A percentile compares a stretch with the other conserved stretches of the same genome.
Conservation (phyloP, 1,140 invertebrate species). For the Drosophila pseudoobscura region DNA sequence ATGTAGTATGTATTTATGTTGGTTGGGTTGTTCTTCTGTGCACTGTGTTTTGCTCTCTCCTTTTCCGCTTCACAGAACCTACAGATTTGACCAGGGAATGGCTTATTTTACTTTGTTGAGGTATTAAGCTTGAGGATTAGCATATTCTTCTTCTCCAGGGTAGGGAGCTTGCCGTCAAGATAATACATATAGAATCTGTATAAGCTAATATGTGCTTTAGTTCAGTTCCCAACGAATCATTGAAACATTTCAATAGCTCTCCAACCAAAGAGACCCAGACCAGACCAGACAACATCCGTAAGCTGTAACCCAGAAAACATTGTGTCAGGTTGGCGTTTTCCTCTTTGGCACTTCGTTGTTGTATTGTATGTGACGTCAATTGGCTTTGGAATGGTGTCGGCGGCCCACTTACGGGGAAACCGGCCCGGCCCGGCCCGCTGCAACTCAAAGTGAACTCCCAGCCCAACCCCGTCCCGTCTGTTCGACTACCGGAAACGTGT, state of each 20-base stretch:
- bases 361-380: conserved; percentile 54
- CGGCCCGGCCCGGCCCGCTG: conserved; percentile 6
- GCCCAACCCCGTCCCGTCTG: no score
- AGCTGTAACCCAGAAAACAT: conserved; percentile 47
- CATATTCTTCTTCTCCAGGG: no score
- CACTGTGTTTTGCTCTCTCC: background rate
- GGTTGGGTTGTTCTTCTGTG: background rate
- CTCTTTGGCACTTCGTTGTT: conserved; percentile 13
- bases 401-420: conserved; percentile 50
- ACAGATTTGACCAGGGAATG: no score
- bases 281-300: conserved; percentile 16
- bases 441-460: conserved; percentile 3
- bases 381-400: conserved; percentile 46
- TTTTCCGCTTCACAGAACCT: conserved; percentile 1
- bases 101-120: no score
- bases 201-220: no score
- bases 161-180: no score
- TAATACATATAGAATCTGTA: no score
- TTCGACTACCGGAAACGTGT: conserved; percentile 45
- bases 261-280: background rate
- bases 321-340: conserved; percentile 42
- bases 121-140: no score
- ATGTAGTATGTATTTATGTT: background rate
- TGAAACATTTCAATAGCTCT: no score
- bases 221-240: no score